Evolutionary conservation across 2,888 invertebrate species (phyloP), one percentile per base, ranked within the genome.

Genomic region (Eucera pruinosa): DNA sequence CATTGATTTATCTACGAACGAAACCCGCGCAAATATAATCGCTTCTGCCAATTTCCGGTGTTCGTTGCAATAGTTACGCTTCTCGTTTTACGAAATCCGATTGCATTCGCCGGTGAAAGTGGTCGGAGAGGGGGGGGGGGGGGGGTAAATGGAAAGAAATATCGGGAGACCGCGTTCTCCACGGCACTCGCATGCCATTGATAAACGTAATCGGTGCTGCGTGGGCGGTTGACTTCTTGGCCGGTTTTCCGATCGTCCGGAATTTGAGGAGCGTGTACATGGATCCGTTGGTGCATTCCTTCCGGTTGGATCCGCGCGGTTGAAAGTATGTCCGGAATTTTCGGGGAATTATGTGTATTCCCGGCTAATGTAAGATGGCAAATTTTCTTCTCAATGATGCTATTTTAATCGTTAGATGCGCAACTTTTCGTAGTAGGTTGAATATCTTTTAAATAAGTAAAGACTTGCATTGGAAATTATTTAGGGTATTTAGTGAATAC

Each of bases 61-160:
- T n/a, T n/a, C n/a, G n/a, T n/a, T n/a, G n/a, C n/a, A n/a, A n/a
- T n/a, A n/a, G n/a, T n/a, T n/a, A n/a, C n/a, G n/a, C n/a, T 33
- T 18, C 15, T 15, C 18, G 33, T 9, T 52, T 18, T 13, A 33
- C 33, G 43, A 52, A 41, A 50, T 27, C 27, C 36, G 48, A 11
- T 57, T 50, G 54, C 43, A 11, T 18, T 45, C 41, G 41, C 27
- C 48, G 78, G 78, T 69, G 69, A 75, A 78, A 78, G 75, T 69
- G 45, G 6, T 3, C 15, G 48, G 13, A 2, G 18, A 15, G 50
- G n/a, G 23, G 9, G 1, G 5, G 57, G n/a, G 20, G n/a, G 25
- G 48, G 20, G 36, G 48, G 39, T 33, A 73, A 64, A 27, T 45
- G 33, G 61, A 61, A 68, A 64, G 77, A 77, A 74, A 50, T 43